Conservation (phyloP, 2,888 invertebrate species). For the Aphodius granarius region DNA sequence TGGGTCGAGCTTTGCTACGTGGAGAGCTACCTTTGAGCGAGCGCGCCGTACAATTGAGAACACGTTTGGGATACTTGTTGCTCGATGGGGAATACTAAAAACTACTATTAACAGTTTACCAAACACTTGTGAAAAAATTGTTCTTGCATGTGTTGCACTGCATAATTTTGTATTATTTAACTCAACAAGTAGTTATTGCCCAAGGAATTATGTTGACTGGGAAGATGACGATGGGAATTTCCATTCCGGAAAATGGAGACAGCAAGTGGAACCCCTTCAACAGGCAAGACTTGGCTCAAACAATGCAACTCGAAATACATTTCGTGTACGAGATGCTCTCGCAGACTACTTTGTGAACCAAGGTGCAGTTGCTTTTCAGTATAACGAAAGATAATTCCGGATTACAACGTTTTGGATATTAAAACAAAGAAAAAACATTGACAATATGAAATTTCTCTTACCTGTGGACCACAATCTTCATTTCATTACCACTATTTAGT, state of each 20-base stretch:
- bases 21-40: conserved; percentile 5
- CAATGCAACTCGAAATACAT: conserved; percentile 12
- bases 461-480: neutral
- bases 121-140: conserved; percentile 12
- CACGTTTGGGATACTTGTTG: conserved; percentile 14
- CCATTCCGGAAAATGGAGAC: conserved; percentile 12
- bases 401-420: too few relatives aligned
- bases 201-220: conserved; percentile 14
- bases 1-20: neutral
- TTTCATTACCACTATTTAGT: neutral
- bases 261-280: conserved; percentile 2
- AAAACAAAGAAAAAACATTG: too few relatives aligned
- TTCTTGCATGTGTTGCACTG: conserved; percentile 9
- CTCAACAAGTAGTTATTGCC: conserved; percentile 2
- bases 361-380: neutral
- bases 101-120: neutral
- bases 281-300: conserved; percentile 8
- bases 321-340: conserved; percentile 3
- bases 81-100: conserved; percentile 12
- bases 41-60: conserved; percentile 14
- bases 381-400: neutral
- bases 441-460: too few relatives aligned
- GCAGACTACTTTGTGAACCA: conserved; percentile 12
- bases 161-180: conserved; percentile 16
- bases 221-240: conserved; percentile 10